Base-by-base conservation (phyloP, 2,113 vertebrate species). In the Phrynosoma platyrhinos region DNA sequence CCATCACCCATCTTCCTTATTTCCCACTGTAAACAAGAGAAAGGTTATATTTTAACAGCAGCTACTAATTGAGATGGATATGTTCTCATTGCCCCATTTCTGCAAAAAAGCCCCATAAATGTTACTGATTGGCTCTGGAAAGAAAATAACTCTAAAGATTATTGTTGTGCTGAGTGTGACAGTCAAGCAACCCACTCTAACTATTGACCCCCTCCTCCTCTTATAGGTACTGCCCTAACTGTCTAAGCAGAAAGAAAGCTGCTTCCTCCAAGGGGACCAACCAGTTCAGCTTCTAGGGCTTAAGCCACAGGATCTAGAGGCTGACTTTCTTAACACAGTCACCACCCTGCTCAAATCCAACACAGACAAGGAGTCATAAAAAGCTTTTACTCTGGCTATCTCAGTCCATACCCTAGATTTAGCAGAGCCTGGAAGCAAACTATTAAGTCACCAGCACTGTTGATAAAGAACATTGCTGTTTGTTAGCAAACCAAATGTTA, bases 211-310 rank as follows among this genome's bases (percentile, higher is more conserved):
- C 40, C 55, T 77, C 64, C 40, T 52, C 23, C 58, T 40, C 6
- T 52, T 12, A 5, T 10, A 85, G 68, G 20, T 74, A 58, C 10
- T 14, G 30, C 16, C 3, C 12, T 3, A 23, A 5, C 23, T 82
- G 58, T 25, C 53, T 23, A 47, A 72, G 3, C 36, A 16, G 13
- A 36, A 68, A 2, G 30, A 81, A n/a, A 13, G 53, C 21, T 16
- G 32, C 71, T 81, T 42, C 69, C 66, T 85, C 36, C 55, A 71
- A 75, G 87, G 71, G 93, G 89, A 62, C 87, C 89, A 92, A 94
- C 92, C 88, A 86, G 87, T 82, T 91, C 21, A 64, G 53, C 36
- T 53, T 87, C 14, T 40, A 1, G 74, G 84, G 79, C 80, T 90
- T 83, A 87, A 79, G 83, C 42, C 25, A 55, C 10, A 84, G 86